Evolutionary conservation across 2,113 vertebrate genomes (phyloP), one percentile per base, ranked within the genome.

Genomic region (Tamias sibiricus): DNA sequence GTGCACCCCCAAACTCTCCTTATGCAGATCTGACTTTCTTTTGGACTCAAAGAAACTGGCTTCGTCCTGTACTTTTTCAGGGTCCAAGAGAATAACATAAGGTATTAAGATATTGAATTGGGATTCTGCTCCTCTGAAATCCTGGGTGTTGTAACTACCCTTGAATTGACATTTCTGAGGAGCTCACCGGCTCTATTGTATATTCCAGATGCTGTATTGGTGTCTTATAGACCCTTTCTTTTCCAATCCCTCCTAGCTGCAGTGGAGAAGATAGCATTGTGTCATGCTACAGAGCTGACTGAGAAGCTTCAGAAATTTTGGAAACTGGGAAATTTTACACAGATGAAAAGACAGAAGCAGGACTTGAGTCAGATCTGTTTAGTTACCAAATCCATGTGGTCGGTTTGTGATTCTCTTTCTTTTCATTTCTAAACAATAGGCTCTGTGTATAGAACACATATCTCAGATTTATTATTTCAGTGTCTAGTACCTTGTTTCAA

Each of bases 91-190:
- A 89, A 89, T 86, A 69, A 13, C 52, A 19, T 24, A n/a, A 68
- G 32, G 3, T 49, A 16, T 57, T 83, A 95, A 79, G 32, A 80
- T 42, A 57, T 22, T 32, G 57, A 14, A 5, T 82, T 13, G 62
- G 32, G 75, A 87, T 87, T 90, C 80, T 66, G 57, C n/a, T 97
- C 4, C 16, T 68, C 37, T n/a, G 8, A 93, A 93, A 30, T 90
- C 8, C 66, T 90, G 3, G 30, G 13, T 47, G 30, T 8, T 40
- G 57, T 59, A 9, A 54, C 2, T 16, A 62, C 2, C 52, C 52
- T 68, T 49, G 10, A 20, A 77, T 66, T 66, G 66, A 72, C 8
- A 28, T 81, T 84, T 81, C 54, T 77, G 87, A 93, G 62, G 24
- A 82, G 35, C 59, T 62, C 26, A 4, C 59, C 59, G 26, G 59